Percentiles rank a stretch among this genome's conserved stretches.
Evolutionary conservation across 2,888 invertebrate species (phyloP).

Genomic region (Brachynemurus nebulosus): DNA sequence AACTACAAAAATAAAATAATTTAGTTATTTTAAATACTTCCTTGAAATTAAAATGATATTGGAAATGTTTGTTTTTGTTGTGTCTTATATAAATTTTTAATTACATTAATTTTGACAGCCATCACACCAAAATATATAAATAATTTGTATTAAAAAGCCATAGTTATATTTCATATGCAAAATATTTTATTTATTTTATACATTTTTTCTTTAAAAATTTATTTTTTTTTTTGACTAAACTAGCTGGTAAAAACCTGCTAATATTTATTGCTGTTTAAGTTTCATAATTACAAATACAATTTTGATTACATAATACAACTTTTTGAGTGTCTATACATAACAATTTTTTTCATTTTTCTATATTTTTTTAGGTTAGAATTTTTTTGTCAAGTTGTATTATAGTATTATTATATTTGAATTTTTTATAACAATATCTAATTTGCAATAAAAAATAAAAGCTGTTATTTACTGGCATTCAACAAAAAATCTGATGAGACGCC

Average conservation of each 20-base stretch:
- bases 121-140: slow-evolving; percentile 10
- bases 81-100: too few species aligned
- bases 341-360: background rate
- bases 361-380: background rate
- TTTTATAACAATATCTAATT: too few species aligned
- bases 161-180: slow-evolving; percentile 14
- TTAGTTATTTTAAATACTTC: too few species aligned
- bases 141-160: slow-evolving; percentile 2
- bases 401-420: background rate
- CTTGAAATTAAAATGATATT: too few species aligned
- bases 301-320: too few species aligned
- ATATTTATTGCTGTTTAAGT: slow-evolving; percentile 3
- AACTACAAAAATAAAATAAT: too few species aligned
- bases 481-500: too few species aligned
- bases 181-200: slow-evolving; percentile 13
- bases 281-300: background rate
- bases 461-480: too few species aligned
- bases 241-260: background rate
- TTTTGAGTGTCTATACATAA: too few species aligned
- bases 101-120: slow-evolving; percentile 15
- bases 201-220: slow-evolving; percentile 10
- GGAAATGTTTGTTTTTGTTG: too few species aligned
- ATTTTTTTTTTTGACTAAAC: slow-evolving; percentile 3
- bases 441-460: too few species aligned
- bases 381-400: background rate